Percentiles rank a stretch among this genome's conserved stretches.
Conservation (phyloP, 2,113 vertebrate species). For the Phalacrocorax brasilianus region DNA sequence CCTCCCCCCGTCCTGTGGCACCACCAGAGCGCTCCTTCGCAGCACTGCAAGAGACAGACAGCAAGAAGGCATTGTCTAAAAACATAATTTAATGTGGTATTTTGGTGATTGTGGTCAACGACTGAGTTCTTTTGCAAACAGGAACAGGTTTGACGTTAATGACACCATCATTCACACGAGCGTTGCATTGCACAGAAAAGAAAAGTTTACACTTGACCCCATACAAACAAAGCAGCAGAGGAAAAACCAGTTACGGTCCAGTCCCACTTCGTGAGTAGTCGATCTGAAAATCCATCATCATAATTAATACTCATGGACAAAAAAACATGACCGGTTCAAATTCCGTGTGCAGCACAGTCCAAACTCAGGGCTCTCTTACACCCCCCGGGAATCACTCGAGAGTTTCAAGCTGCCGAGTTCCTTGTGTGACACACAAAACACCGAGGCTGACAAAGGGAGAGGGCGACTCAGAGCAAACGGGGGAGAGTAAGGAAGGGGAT, state of each 20-base stretch:
- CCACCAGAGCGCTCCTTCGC: not conserved
- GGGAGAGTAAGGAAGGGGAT: not conserved
- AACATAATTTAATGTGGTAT: slow-evolving; percentile 80
- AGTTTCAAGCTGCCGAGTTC: not conserved
- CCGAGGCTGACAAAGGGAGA: not conserved
- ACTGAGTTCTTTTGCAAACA: slow-evolving; percentile 53
- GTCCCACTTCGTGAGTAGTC: not conserved
- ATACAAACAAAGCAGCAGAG: slow-evolving; percentile 62
- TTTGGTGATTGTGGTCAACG: slow-evolving; percentile 26
- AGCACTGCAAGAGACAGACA: slow-evolving; percentile 62
- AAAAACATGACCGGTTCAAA: slow-evolving; percentile 6
- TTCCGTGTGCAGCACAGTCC: not conserved
- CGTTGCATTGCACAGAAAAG: slow-evolving; percentile 66
- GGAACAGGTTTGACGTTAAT: slow-evolving; percentile 48
- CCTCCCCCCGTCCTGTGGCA: not conserved
- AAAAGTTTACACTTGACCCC: slow-evolving; percentile 59
- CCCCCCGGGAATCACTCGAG: not conserved
- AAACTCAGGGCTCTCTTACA: not conserved
- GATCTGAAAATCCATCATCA: not conserved
- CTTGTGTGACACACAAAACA: not conserved
- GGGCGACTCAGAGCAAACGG: not conserved
- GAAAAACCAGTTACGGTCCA: slow-evolving; percentile 2
- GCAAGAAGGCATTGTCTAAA: slow-evolving; percentile 68
- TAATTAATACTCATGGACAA: slow-evolving; percentile 22
- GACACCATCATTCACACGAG: slow-evolving; percentile 56